Conservation (phyloP, 2,888 invertebrate genomes). For the Coenonympha arcania region DNA sequence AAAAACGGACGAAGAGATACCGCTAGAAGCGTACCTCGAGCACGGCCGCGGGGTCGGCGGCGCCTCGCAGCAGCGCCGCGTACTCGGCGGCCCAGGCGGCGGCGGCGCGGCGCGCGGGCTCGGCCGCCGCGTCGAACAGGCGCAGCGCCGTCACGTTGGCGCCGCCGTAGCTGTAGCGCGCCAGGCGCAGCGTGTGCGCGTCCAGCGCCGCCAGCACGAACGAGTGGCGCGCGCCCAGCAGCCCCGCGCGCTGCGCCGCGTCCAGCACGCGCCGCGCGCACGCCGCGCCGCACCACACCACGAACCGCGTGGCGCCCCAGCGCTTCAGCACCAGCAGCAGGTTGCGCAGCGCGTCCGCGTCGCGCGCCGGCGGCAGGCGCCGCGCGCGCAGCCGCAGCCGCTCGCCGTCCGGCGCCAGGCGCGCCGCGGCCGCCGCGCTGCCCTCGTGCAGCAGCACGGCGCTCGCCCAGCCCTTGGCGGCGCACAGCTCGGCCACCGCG, state of each 20-base stretch:
- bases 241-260: constrained; percentile 62
- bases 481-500: constrained; percentile 44
- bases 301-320: constrained; percentile 38
- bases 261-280: constrained; percentile 53
- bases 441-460: constrained; percentile 60
- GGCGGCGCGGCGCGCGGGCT: constrained; percentile 30
- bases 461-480: constrained; percentile 52
- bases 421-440: constrained; percentile 33
- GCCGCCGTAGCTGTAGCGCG: constrained; percentile 56
- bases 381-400: constrained; percentile 42
- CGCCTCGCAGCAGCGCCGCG: constrained; percentile 32
- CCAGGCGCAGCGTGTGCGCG: constrained; percentile 48
- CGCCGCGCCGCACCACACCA: constrained; percentile 36
- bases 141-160: constrained; percentile 60
- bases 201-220: constrained; percentile 53
- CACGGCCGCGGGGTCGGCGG: constrained; percentile 17
- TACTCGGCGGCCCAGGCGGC: constrained; percentile 30
- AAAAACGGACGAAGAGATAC: too few species aligned
- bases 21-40: too few species aligned
- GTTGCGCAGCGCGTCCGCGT: constrained; percentile 49
- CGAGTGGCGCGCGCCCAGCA: constrained; percentile 49
- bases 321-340: constrained; percentile 57
- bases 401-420: constrained; percentile 32
- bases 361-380: constrained; percentile 48
- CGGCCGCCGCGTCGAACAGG: constrained; percentile 47